A percentile compares a stretch with the other conserved stretches of the same genome.
Conservation (phyloP, 1,140 invertebrate genomes). For the Trichonephila inaurata region DNA sequence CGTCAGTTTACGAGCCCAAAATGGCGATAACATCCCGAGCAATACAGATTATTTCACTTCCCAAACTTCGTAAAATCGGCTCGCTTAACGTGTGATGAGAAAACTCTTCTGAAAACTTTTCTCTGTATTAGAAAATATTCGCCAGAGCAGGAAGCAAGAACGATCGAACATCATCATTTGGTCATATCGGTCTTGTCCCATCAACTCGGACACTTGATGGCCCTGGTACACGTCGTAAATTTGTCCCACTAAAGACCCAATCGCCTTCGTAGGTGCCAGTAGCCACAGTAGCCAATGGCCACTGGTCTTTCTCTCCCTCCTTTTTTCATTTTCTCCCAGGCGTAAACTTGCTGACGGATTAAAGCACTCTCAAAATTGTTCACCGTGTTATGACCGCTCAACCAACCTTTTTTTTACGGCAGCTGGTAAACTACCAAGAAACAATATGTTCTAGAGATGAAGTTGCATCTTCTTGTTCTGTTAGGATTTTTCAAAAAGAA, state of each 20-base stretch:
- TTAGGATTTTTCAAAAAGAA: neutral
- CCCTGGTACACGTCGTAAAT: conserved; percentile 62
- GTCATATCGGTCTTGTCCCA: conserved; percentile 57
- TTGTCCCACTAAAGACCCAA: conserved; percentile 56
- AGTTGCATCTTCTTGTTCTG: conserved; percentile 19
- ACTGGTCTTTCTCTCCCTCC: neutral
- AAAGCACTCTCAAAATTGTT: conserved; percentile 65
- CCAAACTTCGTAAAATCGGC: conserved; percentile 19
- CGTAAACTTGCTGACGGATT: conserved; percentile 59
- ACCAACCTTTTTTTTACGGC: conserved; percentile 58
- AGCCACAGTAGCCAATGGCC: conserved; percentile 23
- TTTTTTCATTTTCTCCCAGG: neutral
- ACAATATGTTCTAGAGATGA: conserved; percentile 59
- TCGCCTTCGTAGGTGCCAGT: conserved; percentile 20
- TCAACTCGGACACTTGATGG: conserved; percentile 41
- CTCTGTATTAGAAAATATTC: conserved; percentile 15
- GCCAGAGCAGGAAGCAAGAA: neutral
- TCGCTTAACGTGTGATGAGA: conserved; percentile 7
- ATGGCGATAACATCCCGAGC: neutral
- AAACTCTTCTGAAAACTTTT: neutral
- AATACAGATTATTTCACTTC: conserved; percentile 14
- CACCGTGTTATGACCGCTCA: conserved; percentile 43
- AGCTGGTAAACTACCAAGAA: conserved; percentile 39
- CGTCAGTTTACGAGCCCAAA: neutral
- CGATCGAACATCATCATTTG: conserved; percentile 55